Evolutionary conservation across 2,113 vertebrate species (phyloP).

Genomic region (Rhea americana): DNA sequence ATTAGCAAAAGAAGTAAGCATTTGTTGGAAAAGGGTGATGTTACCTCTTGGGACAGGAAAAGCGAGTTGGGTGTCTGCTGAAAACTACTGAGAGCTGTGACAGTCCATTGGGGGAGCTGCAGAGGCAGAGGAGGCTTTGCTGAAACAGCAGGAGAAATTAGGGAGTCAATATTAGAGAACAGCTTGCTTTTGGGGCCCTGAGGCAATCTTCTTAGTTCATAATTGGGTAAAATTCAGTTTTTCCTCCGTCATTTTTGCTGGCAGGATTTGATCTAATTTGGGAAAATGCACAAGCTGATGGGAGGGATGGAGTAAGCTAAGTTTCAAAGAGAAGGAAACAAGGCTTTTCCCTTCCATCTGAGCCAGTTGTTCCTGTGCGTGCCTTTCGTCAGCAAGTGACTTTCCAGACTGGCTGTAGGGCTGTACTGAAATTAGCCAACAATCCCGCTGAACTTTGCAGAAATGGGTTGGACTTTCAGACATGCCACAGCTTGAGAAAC

Average conservation of each 20-base stretch:
- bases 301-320: not conserved
- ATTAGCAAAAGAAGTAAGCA: not conserved
- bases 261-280: not conserved
- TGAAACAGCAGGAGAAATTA: not conserved
- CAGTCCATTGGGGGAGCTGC: not conserved
- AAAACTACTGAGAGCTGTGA: not conserved
- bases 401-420: not conserved
- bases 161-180: not conserved
- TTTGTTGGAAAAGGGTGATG: not conserved
- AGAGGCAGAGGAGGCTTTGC: not conserved
- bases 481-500: conserved; percentile 32
- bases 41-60: not conserved
- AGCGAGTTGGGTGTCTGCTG: not conserved
- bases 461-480: conserved; percentile 27
- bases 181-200: not conserved
- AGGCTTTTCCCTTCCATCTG: not conserved
- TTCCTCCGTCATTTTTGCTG: not conserved
- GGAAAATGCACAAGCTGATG: not conserved
- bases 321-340: conserved; percentile 14
- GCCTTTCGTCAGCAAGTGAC: not conserved
- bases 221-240: not conserved
- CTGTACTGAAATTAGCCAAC: conserved; percentile 31
- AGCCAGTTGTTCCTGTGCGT: not conserved
- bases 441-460: conserved; percentile 32
- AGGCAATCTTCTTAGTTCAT: not conserved